Evolutionary conservation across 2,113 vertebrate species (phyloP).

Genomic region (Chelonoidis abingdonii): DNA sequence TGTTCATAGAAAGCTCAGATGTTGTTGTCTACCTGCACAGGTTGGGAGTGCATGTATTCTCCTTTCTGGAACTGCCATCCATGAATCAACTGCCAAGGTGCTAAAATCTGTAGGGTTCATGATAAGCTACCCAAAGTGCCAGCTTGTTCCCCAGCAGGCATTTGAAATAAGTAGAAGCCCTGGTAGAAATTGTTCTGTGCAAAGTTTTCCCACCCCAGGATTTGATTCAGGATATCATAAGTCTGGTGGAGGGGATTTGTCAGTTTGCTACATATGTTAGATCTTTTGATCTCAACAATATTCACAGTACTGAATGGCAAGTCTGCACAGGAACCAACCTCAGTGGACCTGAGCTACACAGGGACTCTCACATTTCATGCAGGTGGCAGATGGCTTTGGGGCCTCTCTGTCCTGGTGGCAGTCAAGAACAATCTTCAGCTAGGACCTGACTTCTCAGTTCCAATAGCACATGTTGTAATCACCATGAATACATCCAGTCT

Average conservation of each 20-base stretch:
- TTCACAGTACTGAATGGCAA: neutral
- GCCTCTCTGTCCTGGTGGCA: neutral
- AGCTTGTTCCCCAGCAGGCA: neutral
- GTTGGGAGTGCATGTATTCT: neutral
- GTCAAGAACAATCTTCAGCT: neutral
- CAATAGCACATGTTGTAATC: neutral
- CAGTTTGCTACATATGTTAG: neutral
- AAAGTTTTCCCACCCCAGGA: fast-evolving
- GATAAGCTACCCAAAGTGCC: fast-evolving
- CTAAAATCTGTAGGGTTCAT: neutral
- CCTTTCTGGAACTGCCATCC: neutral
- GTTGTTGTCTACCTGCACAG: neutral
- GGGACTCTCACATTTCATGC: neutral
- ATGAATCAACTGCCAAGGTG: neutral
- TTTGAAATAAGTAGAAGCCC: neutral
- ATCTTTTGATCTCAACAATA: neutral
- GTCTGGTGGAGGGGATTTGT: neutral
- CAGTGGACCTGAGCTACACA: neutral
- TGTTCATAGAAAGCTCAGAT: neutral
- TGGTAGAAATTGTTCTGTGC: fast-evolving
- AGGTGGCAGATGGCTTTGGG: neutral
- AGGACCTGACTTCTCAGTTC: neutral
- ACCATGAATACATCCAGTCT: neutral
- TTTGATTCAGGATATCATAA: neutral
- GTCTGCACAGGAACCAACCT: neutral